A percentile compares a stretch with the other conserved stretches of the same genome.
Evolutionary conservation across 1,140 invertebrate species (phyloP).

Genomic region (Amphibalanus amphitrite): DNA sequence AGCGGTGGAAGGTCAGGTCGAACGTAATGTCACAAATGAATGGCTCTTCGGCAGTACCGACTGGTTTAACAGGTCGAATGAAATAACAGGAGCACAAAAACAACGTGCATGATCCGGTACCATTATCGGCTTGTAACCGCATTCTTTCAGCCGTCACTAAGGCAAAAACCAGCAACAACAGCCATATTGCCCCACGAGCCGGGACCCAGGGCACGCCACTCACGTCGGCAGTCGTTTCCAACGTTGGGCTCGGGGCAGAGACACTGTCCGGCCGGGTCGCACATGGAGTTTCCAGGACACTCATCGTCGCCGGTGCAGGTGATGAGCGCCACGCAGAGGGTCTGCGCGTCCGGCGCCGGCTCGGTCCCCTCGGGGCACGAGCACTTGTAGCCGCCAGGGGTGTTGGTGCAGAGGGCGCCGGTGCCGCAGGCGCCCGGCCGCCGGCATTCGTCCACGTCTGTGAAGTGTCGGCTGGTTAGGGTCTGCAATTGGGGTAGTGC

Average conservation of each 20-base stretch:
- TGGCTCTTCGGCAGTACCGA: background rate
- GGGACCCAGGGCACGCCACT: no score
- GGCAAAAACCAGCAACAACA: no score
- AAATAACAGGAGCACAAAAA: no score
- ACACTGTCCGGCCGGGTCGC: slow-evolving; percentile 50
- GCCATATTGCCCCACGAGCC: no score
- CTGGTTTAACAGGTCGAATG: background rate
- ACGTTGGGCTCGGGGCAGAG: slow-evolving; percentile 76
- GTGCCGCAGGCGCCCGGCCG: slow-evolving; percentile 46
- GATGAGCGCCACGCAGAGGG: slow-evolving; percentile 58
- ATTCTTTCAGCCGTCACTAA: no score
- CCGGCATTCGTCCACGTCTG: slow-evolving; percentile 66
- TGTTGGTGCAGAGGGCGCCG: slow-evolving; percentile 60
- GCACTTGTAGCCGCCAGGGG: slow-evolving; percentile 55
- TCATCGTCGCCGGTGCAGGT: slow-evolving; percentile 52
- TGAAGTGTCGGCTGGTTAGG: no score
- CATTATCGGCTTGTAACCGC: no score
- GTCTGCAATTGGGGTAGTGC: background rate
- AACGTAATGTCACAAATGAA: no score
- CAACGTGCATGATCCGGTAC: no score
- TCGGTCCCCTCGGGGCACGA: slow-evolving; percentile 58
- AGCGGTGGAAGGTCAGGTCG: no score
- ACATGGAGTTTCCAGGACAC: slow-evolving; percentile 77
- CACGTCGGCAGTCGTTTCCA: slow-evolving; percentile 76
- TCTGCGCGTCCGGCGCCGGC: slow-evolving; percentile 58